Percentiles rank a stretch among this genome's conserved stretches.
These are phyloP conservation scores for Drosophila koepferae DNA, from an alignment of 2,888 invertebrate genomes.

Conservation along the genomic window DNA sequence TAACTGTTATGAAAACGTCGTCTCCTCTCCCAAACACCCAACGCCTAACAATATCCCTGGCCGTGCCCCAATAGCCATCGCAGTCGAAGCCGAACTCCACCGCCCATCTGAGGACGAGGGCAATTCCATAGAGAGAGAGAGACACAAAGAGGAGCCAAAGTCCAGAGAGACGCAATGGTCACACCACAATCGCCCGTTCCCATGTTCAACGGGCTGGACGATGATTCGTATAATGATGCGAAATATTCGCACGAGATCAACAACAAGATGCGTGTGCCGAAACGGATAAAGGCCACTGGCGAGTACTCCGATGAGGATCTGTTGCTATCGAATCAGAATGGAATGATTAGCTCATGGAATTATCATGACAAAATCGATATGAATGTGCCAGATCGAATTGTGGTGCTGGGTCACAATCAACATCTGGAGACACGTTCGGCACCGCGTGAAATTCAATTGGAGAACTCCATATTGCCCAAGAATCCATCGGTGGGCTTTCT, in stretches of 20 bases:
- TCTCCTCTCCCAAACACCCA: conserved; percentile 62
- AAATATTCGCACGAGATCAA: conserved; percentile 92
- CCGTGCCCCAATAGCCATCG: conserved; percentile 24
- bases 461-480: conserved; percentile 91
- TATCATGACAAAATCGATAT: conserved; percentile 93
- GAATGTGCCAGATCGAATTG: conserved; percentile 97
- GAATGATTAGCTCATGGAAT: conserved; percentile 87
- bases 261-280: conserved; percentile 93
- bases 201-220: conserved; percentile 88
- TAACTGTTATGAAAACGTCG: conserved; percentile 73
- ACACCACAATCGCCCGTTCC: conserved; percentile 88
- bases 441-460: conserved; percentile 94
- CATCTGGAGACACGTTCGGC: conserved; percentile 90
- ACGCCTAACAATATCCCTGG: conserved; percentile 47
- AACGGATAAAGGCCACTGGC: conserved; percentile 91
- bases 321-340: conserved; percentile 87
- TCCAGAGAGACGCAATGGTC: conserved; percentile 85
- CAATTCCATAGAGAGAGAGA: background rate
- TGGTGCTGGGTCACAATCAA: conserved; percentile 93
- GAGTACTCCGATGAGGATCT: conserved; percentile 89
- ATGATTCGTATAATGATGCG: conserved; percentile 86
- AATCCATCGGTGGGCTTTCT: conserved; percentile 88
- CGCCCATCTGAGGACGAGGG: background rate
- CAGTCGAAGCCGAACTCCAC: background rate
- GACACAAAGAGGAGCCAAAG: background rate